Percentiles rank a stretch among this genome's conserved stretches.
Conservation (phyloP, 1,140 invertebrate genomes). For the Neelides sp. region DNA sequence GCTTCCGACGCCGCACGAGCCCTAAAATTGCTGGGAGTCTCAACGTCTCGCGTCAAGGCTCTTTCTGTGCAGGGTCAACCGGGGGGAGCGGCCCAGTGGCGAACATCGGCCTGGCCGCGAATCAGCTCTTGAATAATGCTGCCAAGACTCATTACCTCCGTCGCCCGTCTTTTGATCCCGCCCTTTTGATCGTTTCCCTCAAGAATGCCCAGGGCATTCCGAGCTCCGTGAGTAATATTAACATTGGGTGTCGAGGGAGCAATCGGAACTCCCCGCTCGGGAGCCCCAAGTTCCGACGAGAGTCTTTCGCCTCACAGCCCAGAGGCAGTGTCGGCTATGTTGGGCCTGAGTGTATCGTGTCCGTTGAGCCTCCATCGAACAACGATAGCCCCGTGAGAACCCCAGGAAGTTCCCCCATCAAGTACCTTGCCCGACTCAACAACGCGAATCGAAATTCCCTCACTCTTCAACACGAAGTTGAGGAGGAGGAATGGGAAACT, state of each 20-base stretch:
- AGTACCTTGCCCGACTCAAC: too few relatives aligned
- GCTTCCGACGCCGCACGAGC: slow-evolving; percentile 30
- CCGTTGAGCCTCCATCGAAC: too few relatives aligned
- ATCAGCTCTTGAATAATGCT: not conserved
- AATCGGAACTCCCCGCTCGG: slow-evolving; percentile 5
- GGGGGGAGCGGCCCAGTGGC: not conserved
- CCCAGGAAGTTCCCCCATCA: too few relatives aligned
- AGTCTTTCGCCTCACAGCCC: not conserved
- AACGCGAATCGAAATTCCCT: slow-evolving; percentile 6
- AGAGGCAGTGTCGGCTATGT: too few relatives aligned
- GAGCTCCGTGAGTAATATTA: slow-evolving; percentile 7
- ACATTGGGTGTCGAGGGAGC: too few relatives aligned
- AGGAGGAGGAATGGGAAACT: slow-evolving; percentile 10
- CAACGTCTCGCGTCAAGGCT: slow-evolving; percentile 28
- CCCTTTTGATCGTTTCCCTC: slow-evolving; percentile 21
- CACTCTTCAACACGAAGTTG: slow-evolving; percentile 5
- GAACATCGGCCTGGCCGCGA: not conserved
- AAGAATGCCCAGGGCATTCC: slow-evolving; percentile 20
- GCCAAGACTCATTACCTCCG: slow-evolving; percentile 17
- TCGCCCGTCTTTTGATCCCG: slow-evolving; percentile 29
- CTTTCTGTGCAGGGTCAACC: slow-evolving; percentile 19
- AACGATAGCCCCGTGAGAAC: slow-evolving; percentile 17
- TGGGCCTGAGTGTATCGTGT: too few relatives aligned
- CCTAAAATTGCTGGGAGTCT: slow-evolving; percentile 27
- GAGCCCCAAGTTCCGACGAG: not conserved